Percentiles rank a stretch among this genome's conserved stretches.
These are phyloP conservation scores for Tetranychus piercei DNA, from an alignment of 2,888 invertebrate species.

Conservation along the genomic window DNA sequence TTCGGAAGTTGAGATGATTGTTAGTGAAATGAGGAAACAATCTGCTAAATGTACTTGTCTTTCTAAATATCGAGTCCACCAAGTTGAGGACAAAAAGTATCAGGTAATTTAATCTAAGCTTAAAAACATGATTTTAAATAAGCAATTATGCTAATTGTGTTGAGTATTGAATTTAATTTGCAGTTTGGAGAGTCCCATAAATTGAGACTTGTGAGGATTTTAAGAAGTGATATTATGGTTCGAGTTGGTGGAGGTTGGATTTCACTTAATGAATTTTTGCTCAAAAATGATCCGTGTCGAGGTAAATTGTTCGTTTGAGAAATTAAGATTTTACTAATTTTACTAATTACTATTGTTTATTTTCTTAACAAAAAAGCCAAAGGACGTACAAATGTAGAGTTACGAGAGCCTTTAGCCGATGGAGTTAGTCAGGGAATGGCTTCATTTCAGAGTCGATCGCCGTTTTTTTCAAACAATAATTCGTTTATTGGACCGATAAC, in stretches of 20 bases:
- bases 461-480: conserved; percentile 32
- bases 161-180: conserved; percentile 24
- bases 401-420: conserved; percentile 92
- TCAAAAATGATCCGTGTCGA: conserved; percentile 99
- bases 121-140: conserved; percentile 57
- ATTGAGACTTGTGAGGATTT: conserved; percentile 83
- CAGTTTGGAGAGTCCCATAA: conserved; percentile 99
- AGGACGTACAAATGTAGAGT: conserved; percentile 98
- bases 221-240: conserved; percentile 98
- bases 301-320: conserved; percentile 40
- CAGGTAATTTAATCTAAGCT: neutral
- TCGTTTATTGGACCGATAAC: conserved; percentile 65
- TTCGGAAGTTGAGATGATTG: conserved; percentile 26
- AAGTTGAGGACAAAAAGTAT: conserved; percentile 10
- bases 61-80: conserved; percentile 6
- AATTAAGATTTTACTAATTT: neutral
- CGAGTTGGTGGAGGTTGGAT: conserved; percentile 99
- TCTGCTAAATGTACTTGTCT: neutral
- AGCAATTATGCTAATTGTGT: conserved; percentile 32
- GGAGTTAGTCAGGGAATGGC: conserved; percentile 71
- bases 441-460: conserved; percentile 40
- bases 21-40: conserved; percentile 32
- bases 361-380: conserved; percentile 36
- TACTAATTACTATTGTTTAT: neutral
- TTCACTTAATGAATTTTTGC: conserved; percentile 92